These are phyloP conservation scores for Platichthys stellatus DNA, from an alignment of 2,113 vertebrate species.

Conservation along the genomic window DNA sequence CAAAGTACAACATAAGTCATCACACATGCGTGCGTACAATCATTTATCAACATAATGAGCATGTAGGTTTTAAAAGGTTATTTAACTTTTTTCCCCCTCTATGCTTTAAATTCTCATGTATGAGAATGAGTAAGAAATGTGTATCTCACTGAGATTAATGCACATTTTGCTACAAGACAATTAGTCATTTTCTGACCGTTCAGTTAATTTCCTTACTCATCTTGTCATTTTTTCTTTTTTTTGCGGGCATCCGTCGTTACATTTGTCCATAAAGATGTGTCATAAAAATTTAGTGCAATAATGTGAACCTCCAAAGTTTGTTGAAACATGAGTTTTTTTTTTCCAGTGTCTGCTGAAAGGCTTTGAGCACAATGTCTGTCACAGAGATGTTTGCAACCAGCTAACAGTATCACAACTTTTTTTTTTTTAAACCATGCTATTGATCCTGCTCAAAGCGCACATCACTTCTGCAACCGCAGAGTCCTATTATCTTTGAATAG, in stretches of 20 bases:
- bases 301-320: conserved; percentile 91
- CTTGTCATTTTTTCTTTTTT: conserved; percentile 78
- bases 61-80: conserved; percentile 86
- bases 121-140: conserved; percentile 98
- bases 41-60: conserved; percentile 98
- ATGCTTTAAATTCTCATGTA: conserved; percentile 99
- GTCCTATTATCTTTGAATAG: conserved; percentile 75
- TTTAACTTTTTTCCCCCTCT: conserved; percentile 76
- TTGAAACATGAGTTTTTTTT: conserved; percentile 80
- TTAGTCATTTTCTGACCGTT: conserved; percentile 95
- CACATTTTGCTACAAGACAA: conserved; percentile 99
- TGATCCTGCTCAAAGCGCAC: conserved; percentile 81
- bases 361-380: conserved; percentile 78
- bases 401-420: conserved; percentile 76
- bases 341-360: conserved; percentile 82
- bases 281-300: conserved; percentile 99
- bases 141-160: conserved; percentile 99
- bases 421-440: conserved; percentile 80
- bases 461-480: conserved; percentile 80
- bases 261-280: conserved; percentile 97
- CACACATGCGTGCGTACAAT: conserved; percentile 98
- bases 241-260: conserved; percentile 90
- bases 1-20: conserved; percentile 94
- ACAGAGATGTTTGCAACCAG: conserved; percentile 80
- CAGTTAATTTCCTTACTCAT: conserved; percentile 88